phyloP scores from a whole-genome alignment of 2,888 invertebrate species.

The Celastrina argiolus region DNA sequence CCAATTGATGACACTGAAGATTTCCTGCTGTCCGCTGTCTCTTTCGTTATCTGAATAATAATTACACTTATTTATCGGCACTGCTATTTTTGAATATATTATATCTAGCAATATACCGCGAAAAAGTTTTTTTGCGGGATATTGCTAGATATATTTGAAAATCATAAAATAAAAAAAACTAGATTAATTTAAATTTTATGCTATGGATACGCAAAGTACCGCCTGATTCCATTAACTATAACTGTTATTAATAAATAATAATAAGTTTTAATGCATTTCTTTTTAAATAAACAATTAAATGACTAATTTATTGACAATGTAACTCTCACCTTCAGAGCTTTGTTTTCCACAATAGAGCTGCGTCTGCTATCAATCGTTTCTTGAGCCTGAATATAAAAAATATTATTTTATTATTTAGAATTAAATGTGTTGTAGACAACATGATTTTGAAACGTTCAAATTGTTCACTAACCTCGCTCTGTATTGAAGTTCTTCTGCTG shows the following conservation, averaged over 20 bases:
- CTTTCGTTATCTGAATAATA: conserved; percentile 57
- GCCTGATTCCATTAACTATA: no score
- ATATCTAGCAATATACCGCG: no score
- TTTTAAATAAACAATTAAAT: no score
- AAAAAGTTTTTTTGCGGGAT: no score
- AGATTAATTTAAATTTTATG: no score
- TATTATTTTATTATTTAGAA: not conserved
- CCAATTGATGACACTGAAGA: conserved; percentile 63
- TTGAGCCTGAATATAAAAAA: conserved; percentile 43
- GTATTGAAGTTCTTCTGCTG: conserved; percentile 20
- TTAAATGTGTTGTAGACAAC: not conserved
- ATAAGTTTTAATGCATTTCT: no score
- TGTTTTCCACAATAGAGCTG: conserved; percentile 64
- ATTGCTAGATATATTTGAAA: no score
- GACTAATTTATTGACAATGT: no score
- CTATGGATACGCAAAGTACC: no score
- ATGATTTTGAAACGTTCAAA: not conserved
- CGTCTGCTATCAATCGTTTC: conserved; percentile 62
- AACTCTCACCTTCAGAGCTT: conserved; percentile 57
- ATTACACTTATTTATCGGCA: not conserved
- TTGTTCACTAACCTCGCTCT: conserved; percentile 11
- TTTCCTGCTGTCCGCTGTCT: conserved; percentile 70
- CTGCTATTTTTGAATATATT: no score
- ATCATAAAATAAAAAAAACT: no score
- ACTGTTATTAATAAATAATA: no score